Conservation (phyloP, 2,797 vertebrate species). For the Rhyacichthys aspro region DNA sequence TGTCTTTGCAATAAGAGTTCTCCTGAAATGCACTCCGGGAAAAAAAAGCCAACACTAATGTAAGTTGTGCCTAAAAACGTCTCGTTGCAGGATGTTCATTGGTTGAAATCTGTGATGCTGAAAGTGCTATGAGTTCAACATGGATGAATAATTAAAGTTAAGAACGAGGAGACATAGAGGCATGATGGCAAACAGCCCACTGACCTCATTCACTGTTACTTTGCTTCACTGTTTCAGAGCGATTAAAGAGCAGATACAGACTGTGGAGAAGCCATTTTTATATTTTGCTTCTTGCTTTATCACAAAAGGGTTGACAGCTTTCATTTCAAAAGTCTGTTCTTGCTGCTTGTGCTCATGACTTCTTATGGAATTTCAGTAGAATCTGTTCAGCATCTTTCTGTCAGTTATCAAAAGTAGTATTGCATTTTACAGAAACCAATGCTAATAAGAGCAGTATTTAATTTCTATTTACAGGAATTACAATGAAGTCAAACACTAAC, state of each 20-base stretch:
- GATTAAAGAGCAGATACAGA: no score
- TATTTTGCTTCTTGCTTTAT: conserved; percentile 7
- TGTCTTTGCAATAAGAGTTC: conserved; percentile 9
- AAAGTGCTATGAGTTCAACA: conserved; percentile 35
- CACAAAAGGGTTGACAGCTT: conserved; percentile 23
- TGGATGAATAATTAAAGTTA: conserved; percentile 78
- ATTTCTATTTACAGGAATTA: no score
- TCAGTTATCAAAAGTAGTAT: no score
- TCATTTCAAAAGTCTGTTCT: conserved; percentile 8
- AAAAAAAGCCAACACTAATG: neutral
- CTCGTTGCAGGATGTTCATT: conserved; percentile 32
- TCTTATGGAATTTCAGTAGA: no score
- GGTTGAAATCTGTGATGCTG: conserved; percentile 35
- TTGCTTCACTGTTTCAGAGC: conserved; percentile 6
- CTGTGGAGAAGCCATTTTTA: neutral
- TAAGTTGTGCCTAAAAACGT: conserved; percentile 28
- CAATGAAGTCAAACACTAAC: no score
- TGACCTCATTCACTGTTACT: conserved; percentile 68
- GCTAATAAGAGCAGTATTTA: no score
- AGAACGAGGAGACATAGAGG: no score
- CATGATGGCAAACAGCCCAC: conserved; percentile 69
- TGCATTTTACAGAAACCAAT: no score
- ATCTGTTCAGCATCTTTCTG: no score
- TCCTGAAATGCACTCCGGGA: conserved; percentile 13
- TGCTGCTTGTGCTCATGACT: neutral